These are phyloP conservation scores for Sylvilagus bachmani DNA, from an alignment of 2,113 vertebrate genomes.

Conservation along the genomic window DNA sequence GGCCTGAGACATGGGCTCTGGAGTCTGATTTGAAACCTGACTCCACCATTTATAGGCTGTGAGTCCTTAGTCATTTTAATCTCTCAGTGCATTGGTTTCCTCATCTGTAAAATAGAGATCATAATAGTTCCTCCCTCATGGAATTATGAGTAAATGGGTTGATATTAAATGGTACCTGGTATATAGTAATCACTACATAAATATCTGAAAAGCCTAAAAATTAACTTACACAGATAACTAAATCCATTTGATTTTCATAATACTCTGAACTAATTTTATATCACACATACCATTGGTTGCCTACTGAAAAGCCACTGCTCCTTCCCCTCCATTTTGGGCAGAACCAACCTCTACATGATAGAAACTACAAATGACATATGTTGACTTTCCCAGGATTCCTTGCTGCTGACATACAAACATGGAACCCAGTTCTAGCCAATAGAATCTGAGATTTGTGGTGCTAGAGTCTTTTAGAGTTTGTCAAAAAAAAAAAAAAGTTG, in stretches of 20 bases:
- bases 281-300: not conserved
- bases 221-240: not conserved
- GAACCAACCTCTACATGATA: not conserved
- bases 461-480: not conserved
- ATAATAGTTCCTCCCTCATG: not conserved
- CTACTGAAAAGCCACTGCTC: not conserved
- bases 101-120: not conserved
- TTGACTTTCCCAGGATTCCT: not conserved
- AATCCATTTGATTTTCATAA: not conserved
- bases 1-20: too few relatives aligned
- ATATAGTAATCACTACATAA: not conserved
- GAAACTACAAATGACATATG: too few relatives aligned
- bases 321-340: too few relatives aligned
- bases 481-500: not conserved
- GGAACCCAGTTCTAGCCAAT: not conserved
- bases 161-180: not conserved
- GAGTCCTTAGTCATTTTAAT: not conserved
- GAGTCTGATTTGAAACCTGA: not conserved
- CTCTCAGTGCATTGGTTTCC: not conserved
- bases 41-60: not conserved
- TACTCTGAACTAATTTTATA: not conserved
- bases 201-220: not conserved
- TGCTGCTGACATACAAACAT: not conserved
- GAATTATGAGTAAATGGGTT: not conserved
- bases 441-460: not conserved